These are phyloP conservation scores for Tachyglossus aculeatus DNA, from an alignment of 2,797 vertebrate species.

Conservation along the genomic window DNA sequence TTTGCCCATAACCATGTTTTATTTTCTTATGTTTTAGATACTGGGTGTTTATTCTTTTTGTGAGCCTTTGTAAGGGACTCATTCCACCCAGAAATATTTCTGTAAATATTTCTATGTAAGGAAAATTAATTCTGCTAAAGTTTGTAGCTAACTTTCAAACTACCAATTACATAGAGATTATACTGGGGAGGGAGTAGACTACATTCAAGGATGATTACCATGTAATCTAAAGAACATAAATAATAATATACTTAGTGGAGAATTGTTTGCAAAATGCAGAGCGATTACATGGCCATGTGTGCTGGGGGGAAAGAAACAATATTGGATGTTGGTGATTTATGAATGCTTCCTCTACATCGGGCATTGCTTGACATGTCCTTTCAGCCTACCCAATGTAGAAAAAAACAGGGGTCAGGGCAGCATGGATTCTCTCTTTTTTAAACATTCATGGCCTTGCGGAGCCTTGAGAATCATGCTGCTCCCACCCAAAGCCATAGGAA, in stretches of 20 bases:
- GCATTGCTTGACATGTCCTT: neutral
- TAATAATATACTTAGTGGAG: constrained; percentile 5
- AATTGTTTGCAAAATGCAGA: constrained; percentile 19
- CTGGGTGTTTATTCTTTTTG: constrained; percentile 15
- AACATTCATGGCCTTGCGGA: neutral
- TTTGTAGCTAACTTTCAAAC: constrained; percentile 12
- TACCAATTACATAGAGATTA: constrained; percentile 1
- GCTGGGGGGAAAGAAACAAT: constrained; percentile 11
- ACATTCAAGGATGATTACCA: constrained; percentile 6
- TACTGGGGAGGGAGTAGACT: neutral
- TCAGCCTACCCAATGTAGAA: neutral
- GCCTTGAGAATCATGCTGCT: neutral
- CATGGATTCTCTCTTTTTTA: neutral
- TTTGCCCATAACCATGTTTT: neutral
- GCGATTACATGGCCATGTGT: neutral
- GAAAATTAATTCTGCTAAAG: constrained; percentile 11
- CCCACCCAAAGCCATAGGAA: too few species aligned
- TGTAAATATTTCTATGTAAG: constrained; percentile 1
- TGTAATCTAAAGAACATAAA: constrained; percentile 27
- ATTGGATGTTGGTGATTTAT: constrained; percentile 22
- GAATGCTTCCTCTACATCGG: neutral
- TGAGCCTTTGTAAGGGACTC: neutral
- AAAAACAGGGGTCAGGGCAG: constrained; percentile 7
- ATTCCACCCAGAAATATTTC: constrained; percentile 28
- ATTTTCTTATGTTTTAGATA: neutral